phyloP scores from a whole-genome alignment of 1,140 invertebrate species.

The Drosophila watanabei region DNA sequence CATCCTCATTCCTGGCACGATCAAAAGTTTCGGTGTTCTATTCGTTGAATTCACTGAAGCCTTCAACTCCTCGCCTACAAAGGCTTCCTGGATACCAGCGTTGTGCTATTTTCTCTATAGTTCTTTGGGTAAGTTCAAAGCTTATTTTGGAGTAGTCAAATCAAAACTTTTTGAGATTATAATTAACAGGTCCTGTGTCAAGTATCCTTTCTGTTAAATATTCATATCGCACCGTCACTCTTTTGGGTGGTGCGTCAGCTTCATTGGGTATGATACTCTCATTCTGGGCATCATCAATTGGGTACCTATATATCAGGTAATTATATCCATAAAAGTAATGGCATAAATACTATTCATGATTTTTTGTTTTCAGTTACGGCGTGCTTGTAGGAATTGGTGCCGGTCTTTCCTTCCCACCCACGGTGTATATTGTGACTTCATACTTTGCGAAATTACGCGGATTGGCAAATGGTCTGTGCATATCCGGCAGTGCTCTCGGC shows the following conservation, averaged over 20 bases:
- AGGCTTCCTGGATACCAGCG: constrained; percentile 94
- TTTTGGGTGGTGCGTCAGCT: constrained; percentile 94
- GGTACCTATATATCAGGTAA: constrained; percentile 92
- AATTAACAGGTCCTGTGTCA: constrained; percentile 92
- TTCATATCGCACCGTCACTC: constrained; percentile 95
- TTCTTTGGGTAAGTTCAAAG: constrained; percentile 89
- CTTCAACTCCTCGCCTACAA: constrained; percentile 89
- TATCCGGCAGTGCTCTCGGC: constrained; percentile 95
- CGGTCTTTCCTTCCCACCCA: constrained; percentile 93
- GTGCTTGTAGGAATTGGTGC: constrained; percentile 93
- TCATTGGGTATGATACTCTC: constrained; percentile 94
- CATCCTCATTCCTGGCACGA: constrained; percentile 92
- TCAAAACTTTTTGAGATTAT: neutral
- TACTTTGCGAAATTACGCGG: constrained; percentile 94
- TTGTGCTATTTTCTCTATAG: constrained; percentile 95
- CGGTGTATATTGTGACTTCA: constrained; percentile 95
- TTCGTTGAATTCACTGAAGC: constrained; percentile 92
- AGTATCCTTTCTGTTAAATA: constrained; percentile 95
- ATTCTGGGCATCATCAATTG: constrained; percentile 92
- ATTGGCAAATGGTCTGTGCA: constrained; percentile 95
- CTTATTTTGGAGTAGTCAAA: neutral
- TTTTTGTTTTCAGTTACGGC: constrained; percentile 89
- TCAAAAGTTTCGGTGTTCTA: constrained; percentile 95
- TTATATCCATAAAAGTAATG: neutral
- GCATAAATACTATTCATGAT: neutral